Conservation (phyloP, 2,113 vertebrate species). For the Leuciscus idus region DNA sequence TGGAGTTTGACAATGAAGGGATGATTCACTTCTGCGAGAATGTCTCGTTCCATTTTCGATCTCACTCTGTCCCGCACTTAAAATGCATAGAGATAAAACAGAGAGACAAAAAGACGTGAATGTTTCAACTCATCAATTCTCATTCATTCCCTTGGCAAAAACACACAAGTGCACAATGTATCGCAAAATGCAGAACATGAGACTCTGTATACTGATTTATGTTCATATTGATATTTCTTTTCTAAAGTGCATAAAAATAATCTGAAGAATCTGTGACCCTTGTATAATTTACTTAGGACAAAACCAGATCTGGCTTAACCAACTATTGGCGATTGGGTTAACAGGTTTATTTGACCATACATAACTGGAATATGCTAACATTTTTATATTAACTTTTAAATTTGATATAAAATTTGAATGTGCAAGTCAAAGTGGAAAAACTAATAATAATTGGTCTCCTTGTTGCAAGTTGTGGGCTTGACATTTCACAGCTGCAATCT, state of each 20-base stretch:
- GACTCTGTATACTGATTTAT: no score
- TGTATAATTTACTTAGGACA: no score
- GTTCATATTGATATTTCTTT: no score
- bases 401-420: not conserved
- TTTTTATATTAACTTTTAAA: not conserved
- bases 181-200: no score
- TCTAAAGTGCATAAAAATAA: no score
- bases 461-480: not conserved
- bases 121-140: not conserved
- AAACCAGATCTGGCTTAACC: not conserved
- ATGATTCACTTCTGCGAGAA: conserved; percentile 95
- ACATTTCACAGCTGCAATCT: not conserved
- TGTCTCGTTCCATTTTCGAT: conserved; percentile 97
- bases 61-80: conserved; percentile 92
- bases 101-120: not conserved
- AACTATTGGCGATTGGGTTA: not conserved
- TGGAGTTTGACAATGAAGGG: conserved; percentile 98
- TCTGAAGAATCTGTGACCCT: no score
- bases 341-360: not conserved
- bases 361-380: not conserved
- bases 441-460: not conserved
- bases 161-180: not conserved
- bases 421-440: not conserved
- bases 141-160: not conserved
- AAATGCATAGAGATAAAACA: not conserved